These are phyloP conservation scores for Sarcophaga variegata DNA, from an alignment of 2,888 invertebrate genomes.

Conservation along the genomic window DNA sequence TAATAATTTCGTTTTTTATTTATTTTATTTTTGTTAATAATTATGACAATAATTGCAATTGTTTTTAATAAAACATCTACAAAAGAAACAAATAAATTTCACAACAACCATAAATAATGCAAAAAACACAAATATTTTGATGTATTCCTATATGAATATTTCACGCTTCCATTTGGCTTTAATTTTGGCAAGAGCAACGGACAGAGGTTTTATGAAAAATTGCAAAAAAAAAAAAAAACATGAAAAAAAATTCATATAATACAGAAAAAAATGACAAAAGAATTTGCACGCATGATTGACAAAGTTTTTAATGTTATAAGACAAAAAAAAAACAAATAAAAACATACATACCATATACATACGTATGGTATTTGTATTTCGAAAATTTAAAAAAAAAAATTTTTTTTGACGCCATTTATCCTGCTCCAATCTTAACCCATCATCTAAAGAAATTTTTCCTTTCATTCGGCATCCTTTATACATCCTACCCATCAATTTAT, in stretches of 20 bases:
- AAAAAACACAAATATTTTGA: conserved; percentile 19
- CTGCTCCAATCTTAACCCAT: neutral
- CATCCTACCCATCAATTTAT: too few species aligned
- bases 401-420: conserved; percentile 7
- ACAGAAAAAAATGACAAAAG: conserved; percentile 15
- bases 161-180: neutral
- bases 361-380: too few species aligned
- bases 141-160: neutral
- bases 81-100: too few species aligned
- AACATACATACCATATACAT: too few species aligned
- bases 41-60: conserved; percentile 32
- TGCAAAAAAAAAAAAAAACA: neutral
- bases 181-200: neutral
- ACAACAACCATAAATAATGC: too few species aligned
- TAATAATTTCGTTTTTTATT: too few species aligned
- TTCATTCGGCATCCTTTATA: too few species aligned
- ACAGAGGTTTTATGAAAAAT: too few species aligned
- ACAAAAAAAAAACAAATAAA: neutral
- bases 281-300: conserved; percentile 36
- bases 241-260: neutral
- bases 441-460: too few species aligned
- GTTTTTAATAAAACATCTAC: neutral
- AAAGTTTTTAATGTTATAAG: conserved; percentile 20
- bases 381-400: neutral
- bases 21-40: neutral